Base-by-base conservation (phyloP, 2,113 vertebrate species). In the Ceyx cyanopectus region DNA sequence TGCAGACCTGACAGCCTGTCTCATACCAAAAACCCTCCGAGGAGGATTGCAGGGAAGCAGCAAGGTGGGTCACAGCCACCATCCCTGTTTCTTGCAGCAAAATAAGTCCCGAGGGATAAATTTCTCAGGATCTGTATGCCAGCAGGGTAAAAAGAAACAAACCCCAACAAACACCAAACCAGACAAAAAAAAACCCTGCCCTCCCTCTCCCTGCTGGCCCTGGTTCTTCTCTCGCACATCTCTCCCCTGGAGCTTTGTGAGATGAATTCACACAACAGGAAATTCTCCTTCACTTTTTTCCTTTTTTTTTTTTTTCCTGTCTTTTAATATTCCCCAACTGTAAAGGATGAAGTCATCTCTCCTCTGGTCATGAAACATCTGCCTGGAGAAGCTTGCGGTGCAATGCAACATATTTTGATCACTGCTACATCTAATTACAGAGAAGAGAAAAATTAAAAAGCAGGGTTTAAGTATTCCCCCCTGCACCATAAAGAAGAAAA, bases 311-410 rank as follows among this genome's bases (percentile, higher is more conserved):
- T 73, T 67, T 50, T 18, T 70, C 57, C 53, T 65, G 73, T 67
- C 91, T 68, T 83, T 87, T 95, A 89, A 87, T 95, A 95, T 90
- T 69, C 93, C 87, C 92, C 72, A 48, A 92, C 87, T 91, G 87
- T 92, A 92, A 90, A 95, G 81, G 81, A 95, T 89, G 92, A 95
- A 91, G 89, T 96, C 90, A 92, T 90, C 92, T 91, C 87, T 86
- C 86, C 95, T 92, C 86, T 19, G 22, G 93, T 95, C 92, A 90
- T 93, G 91, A 92, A 95, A 95, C 89, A 95, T 92, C 92, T 95
- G 94, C 87, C 94, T 92, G 83, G 65, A 95, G 89, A 94, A 84
- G 83, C 84, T 92, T 89, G 81, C 84, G 85, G 84, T 91, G 90
- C 94, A 92, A 77, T 79, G 80, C 80, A 96, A 96, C 81, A 20